phyloP scores from a whole-genome alignment of 2,797 vertebrate species.

The Gorsachius magnificus region DNA sequence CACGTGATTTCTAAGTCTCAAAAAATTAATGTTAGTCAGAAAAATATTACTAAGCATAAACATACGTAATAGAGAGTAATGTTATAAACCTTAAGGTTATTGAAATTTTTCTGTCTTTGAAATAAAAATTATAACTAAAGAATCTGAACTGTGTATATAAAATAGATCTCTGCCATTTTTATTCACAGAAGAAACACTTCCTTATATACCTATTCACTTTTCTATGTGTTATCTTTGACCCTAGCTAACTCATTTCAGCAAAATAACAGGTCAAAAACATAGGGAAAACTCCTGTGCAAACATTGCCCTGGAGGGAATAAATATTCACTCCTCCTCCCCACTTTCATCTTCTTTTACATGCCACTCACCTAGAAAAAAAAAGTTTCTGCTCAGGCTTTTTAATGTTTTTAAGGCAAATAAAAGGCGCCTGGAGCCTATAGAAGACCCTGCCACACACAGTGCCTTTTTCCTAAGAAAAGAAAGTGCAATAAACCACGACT shows the following conservation, averaged over 20 bases:
- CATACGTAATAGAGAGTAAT: not conserved
- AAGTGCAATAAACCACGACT: slow-evolving; percentile 48
- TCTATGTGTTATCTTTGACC: not conserved
- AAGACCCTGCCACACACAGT: not conserved
- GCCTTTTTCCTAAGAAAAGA: not conserved
- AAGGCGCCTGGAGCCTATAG: not conserved
- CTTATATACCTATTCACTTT: not conserved
- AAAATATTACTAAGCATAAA: not conserved
- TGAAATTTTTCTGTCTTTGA: not conserved
- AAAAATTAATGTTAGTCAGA: not conserved
- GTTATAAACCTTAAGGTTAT: not conserved
- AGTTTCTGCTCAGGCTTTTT: not conserved
- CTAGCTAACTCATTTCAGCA: not conserved
- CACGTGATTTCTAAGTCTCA: not conserved
- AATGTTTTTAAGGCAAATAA: not conserved
- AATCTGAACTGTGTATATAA: not conserved
- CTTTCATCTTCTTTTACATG: not conserved
- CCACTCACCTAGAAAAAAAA: not conserved
- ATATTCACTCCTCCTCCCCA: not conserved
- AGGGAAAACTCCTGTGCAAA: not conserved
- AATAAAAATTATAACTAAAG: not conserved
- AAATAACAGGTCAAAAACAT: not conserved
- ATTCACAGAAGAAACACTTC: not conserved
- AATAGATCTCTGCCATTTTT: not conserved
- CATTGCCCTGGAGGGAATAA: not conserved